Evolutionary conservation across 2,113 vertebrate genomes (phyloP).

Genomic region (Cryptotis parvus): DNA sequence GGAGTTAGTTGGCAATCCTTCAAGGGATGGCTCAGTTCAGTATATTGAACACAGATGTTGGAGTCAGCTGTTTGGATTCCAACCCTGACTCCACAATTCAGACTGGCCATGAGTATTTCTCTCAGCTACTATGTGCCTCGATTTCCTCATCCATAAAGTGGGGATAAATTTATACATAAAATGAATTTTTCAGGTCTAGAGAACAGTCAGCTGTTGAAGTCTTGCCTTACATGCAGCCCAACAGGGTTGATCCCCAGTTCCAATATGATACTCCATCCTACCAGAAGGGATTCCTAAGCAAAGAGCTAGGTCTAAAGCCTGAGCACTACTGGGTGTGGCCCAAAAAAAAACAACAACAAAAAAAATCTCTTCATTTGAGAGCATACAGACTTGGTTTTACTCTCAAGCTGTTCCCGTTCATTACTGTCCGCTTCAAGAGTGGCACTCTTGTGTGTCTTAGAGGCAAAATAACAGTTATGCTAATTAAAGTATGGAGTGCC

Average conservation of each 20-base stretch:
- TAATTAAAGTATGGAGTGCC: conserved; percentile 17
- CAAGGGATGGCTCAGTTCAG: background rate
- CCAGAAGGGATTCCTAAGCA: too few species aligned
- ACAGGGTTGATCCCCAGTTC: too few species aligned
- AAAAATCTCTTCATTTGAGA: background rate
- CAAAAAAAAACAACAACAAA: too few species aligned
- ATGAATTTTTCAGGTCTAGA: background rate
- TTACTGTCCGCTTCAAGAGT: background rate
- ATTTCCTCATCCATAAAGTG: conserved; percentile 30
- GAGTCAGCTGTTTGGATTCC: background rate
- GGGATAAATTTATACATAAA: conserved; percentile 4
- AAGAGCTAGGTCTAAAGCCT: too few species aligned
- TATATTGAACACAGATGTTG: background rate
- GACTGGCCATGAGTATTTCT: background rate
- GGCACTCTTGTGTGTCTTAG: background rate
- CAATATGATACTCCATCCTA: too few species aligned
- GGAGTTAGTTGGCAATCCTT: background rate
- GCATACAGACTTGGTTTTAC: background rate
- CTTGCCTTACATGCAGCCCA: too few species aligned
- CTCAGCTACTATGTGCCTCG: background rate
- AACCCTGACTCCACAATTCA: background rate
- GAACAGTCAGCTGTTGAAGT: too few species aligned
- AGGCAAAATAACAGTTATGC: background rate
- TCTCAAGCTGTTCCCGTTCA: conserved; percentile 7
- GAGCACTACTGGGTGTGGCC: too few species aligned